Conservation (phyloP, 2,113 vertebrate genomes). For the Megaptera novaeangliae region DNA sequence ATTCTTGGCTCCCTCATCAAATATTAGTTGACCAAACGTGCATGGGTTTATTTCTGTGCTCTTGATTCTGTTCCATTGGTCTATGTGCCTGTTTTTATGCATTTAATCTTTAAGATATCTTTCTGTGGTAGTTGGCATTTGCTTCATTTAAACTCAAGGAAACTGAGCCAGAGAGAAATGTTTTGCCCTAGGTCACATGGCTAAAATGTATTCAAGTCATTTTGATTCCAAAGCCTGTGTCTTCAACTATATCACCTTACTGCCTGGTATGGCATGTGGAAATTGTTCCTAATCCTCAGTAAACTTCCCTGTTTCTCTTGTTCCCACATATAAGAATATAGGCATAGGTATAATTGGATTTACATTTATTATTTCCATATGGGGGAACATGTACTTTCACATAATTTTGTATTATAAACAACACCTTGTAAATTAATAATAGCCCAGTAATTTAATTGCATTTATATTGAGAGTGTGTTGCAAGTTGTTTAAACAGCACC, state of each 20-base stretch:
- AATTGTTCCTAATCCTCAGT: background rate
- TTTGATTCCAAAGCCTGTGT: background rate
- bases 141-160: slow-evolving; percentile 8
- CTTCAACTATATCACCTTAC: background rate
- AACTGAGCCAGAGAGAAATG: background rate
- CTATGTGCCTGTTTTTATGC: background rate
- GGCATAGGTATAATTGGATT: background rate
- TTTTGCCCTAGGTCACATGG: background rate
- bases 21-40: background rate
- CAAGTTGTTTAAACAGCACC: background rate
- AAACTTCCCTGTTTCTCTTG: background rate
- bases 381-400: background rate
- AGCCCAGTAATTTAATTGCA: background rate
- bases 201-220: background rate
- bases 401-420: background rate
- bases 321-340: background rate
- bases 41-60: background rate
- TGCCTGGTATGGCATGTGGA: background rate
- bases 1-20: background rate
- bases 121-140: background rate
- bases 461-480: background rate
- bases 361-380: background rate
- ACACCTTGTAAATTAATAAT: background rate
- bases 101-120: background rate
- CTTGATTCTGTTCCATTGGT: background rate